Evolutionary conservation across 2,797 vertebrate genomes (phyloP), one percentile per base, ranked within the genome.

Genomic region (Macropus fuliginosus): DNA sequence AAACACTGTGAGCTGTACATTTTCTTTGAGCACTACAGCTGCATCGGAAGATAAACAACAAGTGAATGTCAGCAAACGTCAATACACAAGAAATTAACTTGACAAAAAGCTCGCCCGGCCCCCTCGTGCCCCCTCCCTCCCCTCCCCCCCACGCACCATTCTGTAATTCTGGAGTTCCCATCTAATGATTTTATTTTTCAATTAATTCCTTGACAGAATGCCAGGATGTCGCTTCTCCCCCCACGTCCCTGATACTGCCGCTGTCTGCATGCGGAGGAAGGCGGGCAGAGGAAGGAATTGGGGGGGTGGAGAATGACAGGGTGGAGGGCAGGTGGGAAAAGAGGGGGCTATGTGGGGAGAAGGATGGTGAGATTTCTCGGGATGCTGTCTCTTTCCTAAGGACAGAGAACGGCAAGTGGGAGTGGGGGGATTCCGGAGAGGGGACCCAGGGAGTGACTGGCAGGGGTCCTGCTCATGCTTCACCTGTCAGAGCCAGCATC

Each of bases 161-260:
- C 98, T 98, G 98, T 98, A 98, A 98, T 98, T 98, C 98, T 98
- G 98, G 98, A 98, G 98, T 98, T 98, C 97, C 98, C 98, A 98
- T 97, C 98, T 98, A 98, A 98, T 98, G 98, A 98, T 98, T 99
- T 98, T 98, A 99, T 98, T 98, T 99, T 99, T 98, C 98, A 99
- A 99, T 99, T 99, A 99, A 98, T 99, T 99, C 98, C 96, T 98
- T 99, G 99, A 98, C 98, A 98, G 98, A 96, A 97, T 93, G 98
- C 98, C 98, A 99, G 98, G 96, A 97, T 5, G 90, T 4, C 34
- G 94, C 97, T 96, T 93, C 93, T 97, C 97, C 91, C 92, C 56
- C n/a, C 93, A 95, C 94, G 94, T 66, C 97, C 97, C 96, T 96
- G 96, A 95, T 31, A n/a, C 92, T 24, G 94, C 1, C 54, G 94